Evolutionary conservation across 2,888 invertebrate genomes (phyloP).

Genomic region (Mantis religiosa): DNA sequence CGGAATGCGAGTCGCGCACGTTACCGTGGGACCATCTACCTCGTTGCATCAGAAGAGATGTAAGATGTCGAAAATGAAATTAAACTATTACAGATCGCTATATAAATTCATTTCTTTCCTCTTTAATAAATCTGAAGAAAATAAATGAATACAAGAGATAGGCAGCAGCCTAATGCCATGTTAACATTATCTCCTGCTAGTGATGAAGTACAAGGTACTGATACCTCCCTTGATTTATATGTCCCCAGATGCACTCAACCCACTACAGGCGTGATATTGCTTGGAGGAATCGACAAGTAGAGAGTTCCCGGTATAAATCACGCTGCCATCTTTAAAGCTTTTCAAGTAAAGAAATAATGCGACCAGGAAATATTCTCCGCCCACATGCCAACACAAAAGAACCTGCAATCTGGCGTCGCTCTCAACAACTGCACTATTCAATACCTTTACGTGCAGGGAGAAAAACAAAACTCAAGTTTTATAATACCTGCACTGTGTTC

Average conservation of each 20-base stretch:
- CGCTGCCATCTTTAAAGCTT: neutral
- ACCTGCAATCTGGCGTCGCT: neutral
- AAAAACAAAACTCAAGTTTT: neutral
- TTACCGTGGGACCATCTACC: too few relatives aligned
- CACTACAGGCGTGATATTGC: neutral
- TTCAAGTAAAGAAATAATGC: neutral
- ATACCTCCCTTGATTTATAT: neutral
- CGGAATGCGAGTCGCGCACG: too few relatives aligned
- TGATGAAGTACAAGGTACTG: too few relatives aligned
- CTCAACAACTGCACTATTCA: neutral
- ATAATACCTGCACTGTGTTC: neutral
- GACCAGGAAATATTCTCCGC: neutral
- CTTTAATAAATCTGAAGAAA: neutral
- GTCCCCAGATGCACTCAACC: neutral
- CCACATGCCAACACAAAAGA: neutral
- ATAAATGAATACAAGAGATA: too few relatives aligned
- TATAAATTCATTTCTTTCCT: too few relatives aligned
- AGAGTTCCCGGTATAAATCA: neutral
- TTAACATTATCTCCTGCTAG: too few relatives aligned
- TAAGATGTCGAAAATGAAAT: too few relatives aligned
- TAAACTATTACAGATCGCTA: too few relatives aligned
- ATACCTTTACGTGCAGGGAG: neutral
- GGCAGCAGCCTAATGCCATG: too few relatives aligned
- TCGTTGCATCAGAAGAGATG: too few relatives aligned
- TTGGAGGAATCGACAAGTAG: neutral